Base-by-base conservation (phyloP, 1,140 invertebrate genomes). In the Drosophila prosaltans region DNA sequence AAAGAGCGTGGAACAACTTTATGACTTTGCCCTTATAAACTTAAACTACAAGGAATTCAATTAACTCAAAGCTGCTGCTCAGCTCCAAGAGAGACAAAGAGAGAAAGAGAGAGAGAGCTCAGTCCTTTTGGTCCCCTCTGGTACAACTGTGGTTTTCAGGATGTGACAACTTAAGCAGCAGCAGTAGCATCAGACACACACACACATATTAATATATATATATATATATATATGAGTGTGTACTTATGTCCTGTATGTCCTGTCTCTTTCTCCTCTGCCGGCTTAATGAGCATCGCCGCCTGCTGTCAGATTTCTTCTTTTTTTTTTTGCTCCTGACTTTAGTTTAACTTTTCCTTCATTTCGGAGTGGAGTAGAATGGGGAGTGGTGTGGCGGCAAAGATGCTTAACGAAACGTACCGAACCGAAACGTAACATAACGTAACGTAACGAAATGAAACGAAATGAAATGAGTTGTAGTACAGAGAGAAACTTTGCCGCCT, bases 21-120 rank as follows among this genome's bases (percentile, higher is more conserved):
- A 59, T 59, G 57, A 59, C 57, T 59, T 59, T 59, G 32, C 57
- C 57, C 57, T 40, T 59, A 59, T 59, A 59, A 59, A 59, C 57
- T 59, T 59, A 59, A 59, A 59, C 57, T 59, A 59, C 57, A 39
- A 59, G 36, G 57, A 59, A 59, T 59, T 59, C 57, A 59, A 59
- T 59, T 59, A 59, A 59, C 57, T 59, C 57, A 59, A 59, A 59
- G 57, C 57, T 40, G 57, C 45, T 51, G 45, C 45, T 51, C 16
- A 26, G 16, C 45, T 21, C 45, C 7, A 16, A 48, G 45, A 48
- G n/a, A 45, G n/a, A 45, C 16, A 48, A 6, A 48, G n/a, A 45
- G 11, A 16, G n/a, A 21, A 6, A 48, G 3, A 9, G 45, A 24
- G 21, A 24, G 45, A 26, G 21, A 24, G 45, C 45, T 26, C 21